Evolutionary conservation across 2,797 vertebrate genomes (phyloP), one percentile per base, ranked within the genome.

Genomic region (Clarias pachynema): DNA sequence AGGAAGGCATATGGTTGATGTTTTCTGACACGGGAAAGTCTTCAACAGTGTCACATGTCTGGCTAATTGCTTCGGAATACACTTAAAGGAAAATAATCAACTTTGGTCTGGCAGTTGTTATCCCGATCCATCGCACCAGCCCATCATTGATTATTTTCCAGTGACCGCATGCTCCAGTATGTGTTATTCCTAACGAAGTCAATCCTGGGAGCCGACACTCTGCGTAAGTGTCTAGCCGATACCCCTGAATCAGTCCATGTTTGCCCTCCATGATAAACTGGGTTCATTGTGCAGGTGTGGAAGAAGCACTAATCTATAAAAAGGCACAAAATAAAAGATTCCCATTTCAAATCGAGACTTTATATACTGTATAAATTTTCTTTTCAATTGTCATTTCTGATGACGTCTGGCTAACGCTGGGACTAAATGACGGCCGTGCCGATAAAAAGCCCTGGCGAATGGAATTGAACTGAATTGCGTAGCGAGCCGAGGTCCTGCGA

Each of bases 191-290:
- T 29, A 18, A 87, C 80, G 83, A 85, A 84, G 40, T 73, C 63
- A 31, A 57, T 60, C 69, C 59, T 15, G 16, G 49, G 68, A 86
- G 81, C 26, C 84, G 12, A 90, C 82, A 63, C 89, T 88, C 85
- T 70, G 86, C 85, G 86, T 74, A 56, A 26, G 40, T 79, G 63
- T 84, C 82, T 62, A 34, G 72, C 57, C 81, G 66, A 59, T 59
- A 84, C 83, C 73, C 69, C 49, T 65, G 80, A 83, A 66, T 66
- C 69, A 86, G 63, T 83, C 26, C 24, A 29, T n/a, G 29, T 88
- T 81, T 56, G 84, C 60, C 73, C 49, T 87, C 63, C 84, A 62
- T 53, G 83, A n/a, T 66, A 81, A 91, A 92, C 72, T 83, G 7
- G 5, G 81, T 73, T 49, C n/a, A 86, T 70, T 79, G 68, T 79